Base-by-base conservation (phyloP, 1,140 invertebrate genomes). In the Copidosoma floridanum region DNA sequence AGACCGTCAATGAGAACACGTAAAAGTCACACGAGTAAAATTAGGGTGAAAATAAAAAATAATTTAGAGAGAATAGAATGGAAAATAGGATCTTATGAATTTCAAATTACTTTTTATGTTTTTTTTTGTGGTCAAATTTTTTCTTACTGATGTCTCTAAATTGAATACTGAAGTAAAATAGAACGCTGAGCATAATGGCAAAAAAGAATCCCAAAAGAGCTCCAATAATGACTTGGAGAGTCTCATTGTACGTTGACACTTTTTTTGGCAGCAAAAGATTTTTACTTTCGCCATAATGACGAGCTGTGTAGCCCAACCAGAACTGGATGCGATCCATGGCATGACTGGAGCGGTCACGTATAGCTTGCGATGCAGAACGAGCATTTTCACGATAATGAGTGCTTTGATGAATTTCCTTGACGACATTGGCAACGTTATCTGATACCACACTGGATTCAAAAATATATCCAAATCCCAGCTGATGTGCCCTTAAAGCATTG, bases 301-400 rank as follows among this genome's bases (percentile, higher is more conserved):
- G 69, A 0, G 70, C 76, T 6, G 70, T 38, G 23, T 77, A 79
- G 32, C 69, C 58, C 1, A 80, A 61, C 76, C 76, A 80, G 37
- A 77, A 78, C 10, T 71, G 27, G 12, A 79, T 63, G 14, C 72
- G 70, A 53, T 80, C 78, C 48, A 74, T 70, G 0, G 77, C 69
- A 7, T 77, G 77, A 63, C 74, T 73, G 50, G 73, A 64, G 63
- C 72, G 67, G 10, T 78, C 77, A 8, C 78, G 73, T 29, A 80
- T 71, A 1, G 72, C 71, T 18, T 72, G n/a, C 0, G 76, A 80
- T 4, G 71, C 67, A 29, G 65, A 68, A 38, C 76, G 68, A 0
- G 71, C 77, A 16, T 67, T 72, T 56, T 79, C 75, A 3, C 75
- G 69, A 47, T 73, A 79, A 27, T 35, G 58, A 7, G 57, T 21